Conservation (phyloP, 2,888 invertebrate species). For the Mythimna impura region DNA sequence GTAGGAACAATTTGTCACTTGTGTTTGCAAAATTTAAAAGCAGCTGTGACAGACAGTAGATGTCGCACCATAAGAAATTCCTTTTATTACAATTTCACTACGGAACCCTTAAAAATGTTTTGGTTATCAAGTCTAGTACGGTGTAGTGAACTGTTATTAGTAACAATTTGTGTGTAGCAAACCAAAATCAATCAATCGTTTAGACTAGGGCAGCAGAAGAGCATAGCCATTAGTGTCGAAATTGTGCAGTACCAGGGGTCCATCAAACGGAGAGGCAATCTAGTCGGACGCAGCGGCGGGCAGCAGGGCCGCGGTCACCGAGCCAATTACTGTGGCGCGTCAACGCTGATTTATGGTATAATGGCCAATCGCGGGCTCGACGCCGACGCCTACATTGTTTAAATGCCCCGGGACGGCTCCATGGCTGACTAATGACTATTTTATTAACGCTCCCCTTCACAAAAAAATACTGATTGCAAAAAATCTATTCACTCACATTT, state of each 20-base stretch:
- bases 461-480: constrained; percentile 46
- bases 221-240: constrained; percentile 70
- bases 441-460: constrained; percentile 54
- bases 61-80: neutral
- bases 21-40: neutral
- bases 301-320: constrained; percentile 67
- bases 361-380: constrained; percentile 77
- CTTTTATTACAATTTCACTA: neutral
- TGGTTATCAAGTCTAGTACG: neutral
- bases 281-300: constrained; percentile 66
- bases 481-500: constrained; percentile 37
- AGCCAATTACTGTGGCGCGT: constrained; percentile 85
- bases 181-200: constrained; percentile 58
- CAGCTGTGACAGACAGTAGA: neutral
- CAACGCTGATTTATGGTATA: constrained; percentile 88
- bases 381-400: constrained; percentile 87
- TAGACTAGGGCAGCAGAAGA: constrained; percentile 47
- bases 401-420: constrained; percentile 74
- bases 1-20: constrained; percentile 6
- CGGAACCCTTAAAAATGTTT: neutral
- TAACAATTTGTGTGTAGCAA: constrained; percentile 8
- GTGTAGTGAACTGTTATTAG: constrained; percentile 4
- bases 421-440: constrained; percentile 63
- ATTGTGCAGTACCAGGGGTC: constrained; percentile 76
- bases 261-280: constrained; percentile 79